A percentile compares a stretch with the other conserved stretches of the same genome.
phyloP scores from a whole-genome alignment of 1,140 invertebrate genomes.

The Mamestra configurata region DNA sequence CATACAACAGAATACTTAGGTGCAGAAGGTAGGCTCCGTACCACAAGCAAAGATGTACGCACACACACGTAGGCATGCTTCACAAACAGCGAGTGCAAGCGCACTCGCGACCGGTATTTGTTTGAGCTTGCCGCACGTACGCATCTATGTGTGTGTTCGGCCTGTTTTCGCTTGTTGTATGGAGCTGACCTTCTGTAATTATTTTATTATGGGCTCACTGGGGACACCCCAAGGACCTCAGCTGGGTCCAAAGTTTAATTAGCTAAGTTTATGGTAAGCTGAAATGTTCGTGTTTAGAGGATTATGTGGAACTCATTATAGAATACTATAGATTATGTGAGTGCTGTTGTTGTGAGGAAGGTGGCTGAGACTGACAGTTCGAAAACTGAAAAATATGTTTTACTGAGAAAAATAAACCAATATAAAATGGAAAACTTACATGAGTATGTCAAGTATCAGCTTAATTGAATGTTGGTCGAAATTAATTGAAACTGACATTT shows the following conservation, averaged over 20 bases:
- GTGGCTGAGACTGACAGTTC: neutral
- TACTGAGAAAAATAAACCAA: too few species aligned
- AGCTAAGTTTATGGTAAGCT: slow-evolving; percentile 51
- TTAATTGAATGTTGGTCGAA: too few species aligned
- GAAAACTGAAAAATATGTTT: too few species aligned
- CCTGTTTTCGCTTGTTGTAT: too few species aligned
- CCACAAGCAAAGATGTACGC: neutral
- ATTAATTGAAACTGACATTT: too few species aligned
- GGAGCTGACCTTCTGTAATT: neutral
- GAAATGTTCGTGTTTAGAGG: slow-evolving; percentile 42
- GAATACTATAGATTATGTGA: slow-evolving; percentile 17
- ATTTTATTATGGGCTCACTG: neutral
- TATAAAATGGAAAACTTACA: too few species aligned
- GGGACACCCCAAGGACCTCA: slow-evolving; percentile 37
- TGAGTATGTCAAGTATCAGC: too few species aligned
- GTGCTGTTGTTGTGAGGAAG: neutral
- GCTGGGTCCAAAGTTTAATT: slow-evolving; percentile 53
- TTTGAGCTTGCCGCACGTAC: too few species aligned
- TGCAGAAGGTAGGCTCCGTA: neutral
- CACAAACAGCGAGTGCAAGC: too few species aligned
- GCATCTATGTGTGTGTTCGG: too few species aligned
- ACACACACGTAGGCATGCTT: neutral
- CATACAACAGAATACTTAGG: neutral
- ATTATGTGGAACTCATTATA: slow-evolving; percentile 44
- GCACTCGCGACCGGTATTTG: too few species aligned